Evolutionary conservation across 2,113 vertebrate species (phyloP), one percentile per base, ranked within the genome.

Genomic region (Sporophila hypoxantha): DNA sequence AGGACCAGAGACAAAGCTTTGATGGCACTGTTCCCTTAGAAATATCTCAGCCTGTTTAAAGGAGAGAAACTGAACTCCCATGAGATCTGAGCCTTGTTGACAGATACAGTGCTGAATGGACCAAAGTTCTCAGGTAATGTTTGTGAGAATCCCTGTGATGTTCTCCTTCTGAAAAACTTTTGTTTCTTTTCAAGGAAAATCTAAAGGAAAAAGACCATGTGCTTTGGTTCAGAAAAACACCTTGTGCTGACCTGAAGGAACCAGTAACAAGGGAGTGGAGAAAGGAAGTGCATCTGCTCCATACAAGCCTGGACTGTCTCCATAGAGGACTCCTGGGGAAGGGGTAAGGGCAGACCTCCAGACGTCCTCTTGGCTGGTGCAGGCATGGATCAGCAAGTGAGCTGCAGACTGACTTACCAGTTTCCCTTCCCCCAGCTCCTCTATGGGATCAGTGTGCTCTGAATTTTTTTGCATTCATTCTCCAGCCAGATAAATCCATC

Each of bases 401-500:
- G 37, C 53, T 41, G 49, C 83, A 86, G 76, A 68, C 18, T 53
- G 76, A 79, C 77, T 68, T 65, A 53, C 26, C 29, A 52, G 16
- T 30, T 53, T 44, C 37, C n/a, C 25, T 52, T 80, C 73, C 49
- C 41, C 22, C 79, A 37, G 42, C 39, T 77, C 26, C 53, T 92
- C 80, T 22, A 6, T 57, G 66, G 57, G 41, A 71, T 85, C 76
- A 39, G 20, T 64, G 53, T 71, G 41, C 50, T 89, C 49, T 64
- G 69, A 50, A 36, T 66, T 53, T 68, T 79, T 85, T 84, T 36
- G 32, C 21, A 4, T n/a, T 91, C 55, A 4, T 57, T 92, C 53
- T 29, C 50, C 50, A 83, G 77, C 37, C 74, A 55, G 86, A 83
- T 69, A 94, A 92, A 94, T 95, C 93, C 92, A 93, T 94, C 88